Evolutionary conservation across 2,797 vertebrate species (phyloP).

Genomic region (Lophotriccus pileatus): DNA sequence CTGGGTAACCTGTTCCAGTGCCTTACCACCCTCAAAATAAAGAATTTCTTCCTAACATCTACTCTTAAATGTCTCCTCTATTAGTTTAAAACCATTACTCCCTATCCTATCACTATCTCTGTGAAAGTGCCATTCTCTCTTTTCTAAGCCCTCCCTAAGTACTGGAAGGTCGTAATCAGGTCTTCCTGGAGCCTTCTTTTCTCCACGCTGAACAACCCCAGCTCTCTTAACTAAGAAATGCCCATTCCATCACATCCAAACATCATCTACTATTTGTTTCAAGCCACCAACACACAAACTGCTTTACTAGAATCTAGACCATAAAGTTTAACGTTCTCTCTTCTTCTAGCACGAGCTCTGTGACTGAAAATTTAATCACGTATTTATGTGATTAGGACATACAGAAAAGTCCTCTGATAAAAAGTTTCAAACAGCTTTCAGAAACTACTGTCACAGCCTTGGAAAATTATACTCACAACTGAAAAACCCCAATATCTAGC

Average conservation of each 20-base stretch:
- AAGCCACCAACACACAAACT: not conserved
- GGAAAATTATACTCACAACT: not conserved
- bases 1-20: not conserved
- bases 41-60: not conserved
- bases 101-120: not conserved
- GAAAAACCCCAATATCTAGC: accelerated
- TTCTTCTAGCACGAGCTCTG: not conserved
- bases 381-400: not conserved
- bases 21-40: not conserved
- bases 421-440: not conserved
- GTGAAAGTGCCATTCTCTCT: not conserved
- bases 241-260: not conserved
- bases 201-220: not conserved
- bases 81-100: not conserved
- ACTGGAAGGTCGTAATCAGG: not conserved
- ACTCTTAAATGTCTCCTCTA: not conserved
- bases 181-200: not conserved
- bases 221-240: not conserved
- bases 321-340: not conserved
- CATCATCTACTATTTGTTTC: not conserved
- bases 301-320: not conserved
- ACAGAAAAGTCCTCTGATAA: not conserved
- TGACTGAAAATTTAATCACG: not conserved
- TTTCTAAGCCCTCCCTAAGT: not conserved
- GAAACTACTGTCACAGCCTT: not conserved